A percentile compares a stretch with the other conserved stretches of the same genome.
phyloP scores from a whole-genome alignment of 2,888 invertebrate genomes.

The Rosalia funebris region DNA sequence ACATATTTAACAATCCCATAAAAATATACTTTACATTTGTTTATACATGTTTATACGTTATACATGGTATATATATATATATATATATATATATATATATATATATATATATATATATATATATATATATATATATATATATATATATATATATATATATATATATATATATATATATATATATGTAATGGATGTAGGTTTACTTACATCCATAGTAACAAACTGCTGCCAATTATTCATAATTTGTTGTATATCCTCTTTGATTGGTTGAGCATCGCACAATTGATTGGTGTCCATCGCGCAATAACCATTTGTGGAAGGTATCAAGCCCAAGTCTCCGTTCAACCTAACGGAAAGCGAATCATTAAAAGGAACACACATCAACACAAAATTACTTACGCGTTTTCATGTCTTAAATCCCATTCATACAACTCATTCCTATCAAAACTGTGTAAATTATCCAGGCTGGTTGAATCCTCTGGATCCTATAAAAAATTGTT shows the following conservation, averaged over 20 bases:
- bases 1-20: too few relatives aligned
- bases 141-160: too few relatives aligned
- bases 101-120: too few relatives aligned
- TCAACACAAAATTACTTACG: conserved; percentile 55
- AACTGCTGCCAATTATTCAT: conserved; percentile 67
- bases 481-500: conserved; percentile 36
- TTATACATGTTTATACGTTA: too few relatives aligned
- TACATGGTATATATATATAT: too few relatives aligned
- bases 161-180: too few relatives aligned
- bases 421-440: conserved; percentile 41
- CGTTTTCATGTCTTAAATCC: conserved; percentile 55
- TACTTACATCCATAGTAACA: conserved; percentile 63
- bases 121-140: too few relatives aligned
- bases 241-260: conserved; percentile 66
- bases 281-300: conserved; percentile 42
- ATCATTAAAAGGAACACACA: conserved; percentile 20
- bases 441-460: conserved; percentile 24
- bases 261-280: conserved; percentile 55
- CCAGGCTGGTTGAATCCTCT: conserved; percentile 37
- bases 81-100: too few relatives aligned
- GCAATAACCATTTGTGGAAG: conserved; percentile 58
- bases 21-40: too few relatives aligned
- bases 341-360: conserved; percentile 55
- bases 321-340: conserved; percentile 63
- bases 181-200: too few relatives aligned